Base-by-base conservation (phyloP, 2,888 invertebrate species). In the Trachelus iudaicus region DNA sequence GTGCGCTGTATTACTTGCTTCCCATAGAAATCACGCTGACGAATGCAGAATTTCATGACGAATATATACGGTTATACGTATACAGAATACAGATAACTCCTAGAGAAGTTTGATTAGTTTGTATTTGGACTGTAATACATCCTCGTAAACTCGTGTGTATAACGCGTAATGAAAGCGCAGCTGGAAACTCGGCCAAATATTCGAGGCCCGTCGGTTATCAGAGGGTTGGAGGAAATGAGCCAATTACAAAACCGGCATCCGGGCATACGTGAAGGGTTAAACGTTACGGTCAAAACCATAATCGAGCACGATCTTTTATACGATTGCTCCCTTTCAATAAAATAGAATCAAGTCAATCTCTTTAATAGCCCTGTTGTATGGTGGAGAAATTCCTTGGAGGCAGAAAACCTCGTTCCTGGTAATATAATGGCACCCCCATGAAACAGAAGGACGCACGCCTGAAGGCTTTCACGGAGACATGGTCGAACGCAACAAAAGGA, bases 191-290 rank as follows among this genome's bases (percentile, higher is more conserved):
- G 69, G 69, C 69, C 30, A 69, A 69, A 69, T 69, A 30, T 30
- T 30, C 69, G 69, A 69, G 4, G 69, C 30, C 1, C 33, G 33
- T 0, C 11, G 69, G 30, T 12, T 69, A 15, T 11, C 69, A 33
- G 30, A 76, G 74, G 78, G 78, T 80, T 73, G 77, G 69, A 68
- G 75, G 69, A 69, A 69, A 31, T 76, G 37, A n/a, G 30, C 69
- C n/a, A 69, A 69, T 73, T 74, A 74, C 34, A 74, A 34, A 35
- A 30, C 31, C 69, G 31, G 15, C 13, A 30, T 30, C 69, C 30
- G 69, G 69, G 30, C 31, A 69, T 69, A 69, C 69, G 30, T 1
- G 13, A 69, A 40, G 40, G 40, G 40, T 40, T 40, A 40, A 40
- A 15, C 15, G 40, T 40, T 40, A 15, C 15, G 40, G 40, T 15